Evolutionary conservation across 2,888 invertebrate species (phyloP).

Genomic region (Sinhomidia bicolor): DNA sequence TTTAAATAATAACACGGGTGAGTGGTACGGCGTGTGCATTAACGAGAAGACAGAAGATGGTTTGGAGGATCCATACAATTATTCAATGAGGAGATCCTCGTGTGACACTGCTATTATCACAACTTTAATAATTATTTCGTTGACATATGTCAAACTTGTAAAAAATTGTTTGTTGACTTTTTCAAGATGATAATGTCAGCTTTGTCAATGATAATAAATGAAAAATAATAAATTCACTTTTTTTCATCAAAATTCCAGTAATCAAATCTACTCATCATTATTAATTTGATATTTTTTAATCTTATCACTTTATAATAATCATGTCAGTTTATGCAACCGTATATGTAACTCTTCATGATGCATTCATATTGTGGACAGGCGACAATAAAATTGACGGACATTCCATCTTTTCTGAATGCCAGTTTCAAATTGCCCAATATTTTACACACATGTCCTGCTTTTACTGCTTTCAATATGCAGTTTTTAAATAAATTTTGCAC

Average conservation of each 20-base stretch:
- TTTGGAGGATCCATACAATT: not conserved
- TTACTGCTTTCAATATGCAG: too few relatives aligned
- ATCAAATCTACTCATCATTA: too few relatives aligned
- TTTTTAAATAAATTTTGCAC: not conserved
- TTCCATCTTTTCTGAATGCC: too few relatives aligned
- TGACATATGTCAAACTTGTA: not conserved
- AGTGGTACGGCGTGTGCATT: conserved; percentile 39
- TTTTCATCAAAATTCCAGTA: too few relatives aligned
- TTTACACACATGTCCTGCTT: not conserved
- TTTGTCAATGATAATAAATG: not conserved
- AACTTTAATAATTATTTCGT: not conserved
- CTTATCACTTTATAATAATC: too few relatives aligned
- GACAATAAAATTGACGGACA: too few relatives aligned
- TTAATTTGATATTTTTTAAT: too few relatives aligned
- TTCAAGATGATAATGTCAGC: not conserved
- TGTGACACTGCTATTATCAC: not conserved
- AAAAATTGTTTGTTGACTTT: not conserved
- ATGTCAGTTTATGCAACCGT: too few relatives aligned
- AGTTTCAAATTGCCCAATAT: not conserved
- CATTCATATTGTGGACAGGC: too few relatives aligned
- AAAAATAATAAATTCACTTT: too few relatives aligned
- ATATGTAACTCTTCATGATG: too few relatives aligned
- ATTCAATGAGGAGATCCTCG: not conserved
- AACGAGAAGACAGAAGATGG: not conserved
- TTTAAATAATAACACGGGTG: not conserved